Evolutionary conservation across 2,113 vertebrate genomes (phyloP).

Genomic region (Ciconia boyciana): DNA sequence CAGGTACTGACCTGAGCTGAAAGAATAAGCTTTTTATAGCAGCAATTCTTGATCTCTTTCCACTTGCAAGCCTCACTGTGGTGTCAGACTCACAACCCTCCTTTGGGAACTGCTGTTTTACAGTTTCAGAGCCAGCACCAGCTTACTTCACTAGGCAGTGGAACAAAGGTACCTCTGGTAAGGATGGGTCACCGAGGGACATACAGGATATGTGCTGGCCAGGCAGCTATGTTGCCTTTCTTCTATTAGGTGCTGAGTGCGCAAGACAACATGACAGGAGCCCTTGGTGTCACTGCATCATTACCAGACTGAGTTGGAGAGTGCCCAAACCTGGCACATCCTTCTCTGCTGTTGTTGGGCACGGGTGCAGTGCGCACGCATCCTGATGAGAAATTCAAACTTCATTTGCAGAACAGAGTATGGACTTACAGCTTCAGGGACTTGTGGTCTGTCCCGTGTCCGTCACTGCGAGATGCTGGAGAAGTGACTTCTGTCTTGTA

Average conservation of each 20-base stretch:
- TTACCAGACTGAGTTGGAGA: neutral
- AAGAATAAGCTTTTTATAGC: constrained; percentile 1
- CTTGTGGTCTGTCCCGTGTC: neutral
- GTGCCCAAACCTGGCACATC: neutral
- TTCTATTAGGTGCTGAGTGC: neutral
- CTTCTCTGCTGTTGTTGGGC: neutral
- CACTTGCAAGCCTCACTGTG: neutral
- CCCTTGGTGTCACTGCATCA: neutral
- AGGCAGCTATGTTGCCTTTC: neutral
- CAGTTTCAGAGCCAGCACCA: neutral
- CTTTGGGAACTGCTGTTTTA: neutral
- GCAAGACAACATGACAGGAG: neutral
- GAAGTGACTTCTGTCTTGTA: neutral
- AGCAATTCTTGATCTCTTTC: neutral
- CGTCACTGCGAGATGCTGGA: accelerated
- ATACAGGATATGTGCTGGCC: neutral
- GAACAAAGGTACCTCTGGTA: neutral
- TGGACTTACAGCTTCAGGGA: neutral
- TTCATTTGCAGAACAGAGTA: neutral
- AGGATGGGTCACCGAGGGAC: neutral
- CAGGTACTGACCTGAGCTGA: neutral
- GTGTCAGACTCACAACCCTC: neutral
- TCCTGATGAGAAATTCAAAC: neutral
- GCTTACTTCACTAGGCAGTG: neutral
- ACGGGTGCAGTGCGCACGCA: accelerated